These are phyloP conservation scores for Palythoa caribaeorum DNA, from an alignment of 92 coral and sea anemone genomes.

Conservation along the genomic window DNA sequence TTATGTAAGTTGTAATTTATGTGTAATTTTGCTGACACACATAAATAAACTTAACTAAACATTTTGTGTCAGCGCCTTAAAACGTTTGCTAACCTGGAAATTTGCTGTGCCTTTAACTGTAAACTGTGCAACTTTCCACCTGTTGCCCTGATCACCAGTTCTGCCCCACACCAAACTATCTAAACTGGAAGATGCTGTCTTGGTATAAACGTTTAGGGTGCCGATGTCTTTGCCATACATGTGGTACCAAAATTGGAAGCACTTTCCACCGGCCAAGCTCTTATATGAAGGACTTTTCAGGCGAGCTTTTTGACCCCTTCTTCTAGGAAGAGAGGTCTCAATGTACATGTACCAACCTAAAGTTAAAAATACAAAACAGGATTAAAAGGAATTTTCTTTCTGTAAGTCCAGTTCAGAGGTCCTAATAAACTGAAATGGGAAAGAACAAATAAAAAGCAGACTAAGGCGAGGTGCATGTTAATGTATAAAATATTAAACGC, in stretches of 20 bases:
- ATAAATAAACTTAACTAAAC: too few relatives aligned
- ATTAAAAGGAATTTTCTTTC: neutral
- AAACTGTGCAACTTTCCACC: slow-evolving; percentile 84
- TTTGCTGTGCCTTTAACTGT: slow-evolving; percentile 62
- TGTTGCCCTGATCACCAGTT: slow-evolving; percentile 78
- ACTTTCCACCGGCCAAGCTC: slow-evolving; percentile 71
- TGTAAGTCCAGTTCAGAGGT: too few relatives aligned
- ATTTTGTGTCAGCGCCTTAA: neutral
- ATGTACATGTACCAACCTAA: slow-evolving; percentile 81
- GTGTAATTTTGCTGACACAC: too few relatives aligned
- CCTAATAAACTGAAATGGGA: too few relatives aligned
- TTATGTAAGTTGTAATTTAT: too few relatives aligned
- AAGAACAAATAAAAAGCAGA: too few relatives aligned
- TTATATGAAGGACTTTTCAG: slow-evolving; percentile 70
- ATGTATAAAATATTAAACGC: too few relatives aligned
- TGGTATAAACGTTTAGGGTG: slow-evolving; percentile 70
- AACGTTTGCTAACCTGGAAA: slow-evolving; percentile 61
- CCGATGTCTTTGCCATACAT: slow-evolving; percentile 89
- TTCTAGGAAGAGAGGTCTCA: slow-evolving; percentile 78
- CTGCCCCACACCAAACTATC: slow-evolving; percentile 64
- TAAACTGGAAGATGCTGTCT: slow-evolving; percentile 1
- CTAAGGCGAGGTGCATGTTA: too few relatives aligned
- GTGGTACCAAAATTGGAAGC: slow-evolving; percentile 96
- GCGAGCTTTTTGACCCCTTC: slow-evolving; percentile 80
- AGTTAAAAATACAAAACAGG: neutral